Conservation (phyloP, 37 sponge, comb jelly and placozoan species). For the Beroe forskalii region DNA sequence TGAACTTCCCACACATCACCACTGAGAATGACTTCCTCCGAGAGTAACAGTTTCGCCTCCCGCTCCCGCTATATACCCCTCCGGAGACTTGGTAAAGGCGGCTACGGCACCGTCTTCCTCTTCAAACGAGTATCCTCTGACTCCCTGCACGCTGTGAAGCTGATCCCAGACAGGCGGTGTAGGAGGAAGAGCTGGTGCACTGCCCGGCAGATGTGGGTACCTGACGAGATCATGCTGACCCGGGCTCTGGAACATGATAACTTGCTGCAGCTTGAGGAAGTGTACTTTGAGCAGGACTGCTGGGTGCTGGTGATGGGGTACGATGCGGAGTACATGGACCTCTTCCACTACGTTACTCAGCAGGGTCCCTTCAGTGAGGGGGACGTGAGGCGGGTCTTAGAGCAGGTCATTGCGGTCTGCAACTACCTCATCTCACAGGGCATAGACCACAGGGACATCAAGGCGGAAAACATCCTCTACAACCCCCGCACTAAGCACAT, state of each 20-base stretch:
- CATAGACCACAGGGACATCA: constrained; percentile 32
- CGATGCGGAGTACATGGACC: background rate
- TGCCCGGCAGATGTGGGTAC: background rate
- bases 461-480: constrained; percentile 39
- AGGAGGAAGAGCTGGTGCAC: background rate
- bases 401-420: background rate
- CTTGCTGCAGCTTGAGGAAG: background rate
- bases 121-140: background rate
- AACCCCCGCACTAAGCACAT: background rate
- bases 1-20: too few relatives aligned
- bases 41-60: too few relatives aligned
- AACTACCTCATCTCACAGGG: constrained; percentile 11
- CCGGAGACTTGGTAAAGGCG: constrained; percentile 7
- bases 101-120: background rate
- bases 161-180: background rate
- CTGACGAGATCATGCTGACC: constrained; percentile 22
- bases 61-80: background rate
- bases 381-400: background rate
- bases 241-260: background rate
- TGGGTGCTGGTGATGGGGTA: constrained; percentile 39
- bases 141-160: constrained; percentile 8
- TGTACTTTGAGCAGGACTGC: constrained; percentile 12
- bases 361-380: background rate
- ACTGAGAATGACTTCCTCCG: too few relatives aligned
- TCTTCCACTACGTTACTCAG: background rate